A percentile compares a stretch with the other conserved stretches of the same genome.
These are phyloP conservation scores for Campoletis raptor DNA, from an alignment of 2,888 invertebrate genomes.

Conservation along the genomic window DNA sequence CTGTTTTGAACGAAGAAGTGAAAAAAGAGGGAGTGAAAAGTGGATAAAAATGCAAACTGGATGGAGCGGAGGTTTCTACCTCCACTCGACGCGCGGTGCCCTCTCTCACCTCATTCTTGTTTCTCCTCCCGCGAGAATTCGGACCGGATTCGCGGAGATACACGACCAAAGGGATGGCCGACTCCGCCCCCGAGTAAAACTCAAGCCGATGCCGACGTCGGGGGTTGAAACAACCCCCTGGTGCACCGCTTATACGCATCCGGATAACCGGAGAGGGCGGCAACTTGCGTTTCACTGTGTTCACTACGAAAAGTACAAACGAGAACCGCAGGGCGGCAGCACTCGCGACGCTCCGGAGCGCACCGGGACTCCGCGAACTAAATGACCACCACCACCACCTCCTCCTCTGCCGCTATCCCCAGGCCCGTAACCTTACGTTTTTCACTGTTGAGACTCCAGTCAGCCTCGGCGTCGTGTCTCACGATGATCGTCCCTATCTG, in stretches of 20 bases:
- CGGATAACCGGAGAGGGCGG: constrained; percentile 61
- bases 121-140: constrained; percentile 24
- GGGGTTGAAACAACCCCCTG: constrained; percentile 68
- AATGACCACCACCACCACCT: constrained; percentile 56
- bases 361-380: not conserved
- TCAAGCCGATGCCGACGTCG: not conserved
- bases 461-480: constrained; percentile 78
- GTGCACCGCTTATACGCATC: constrained; percentile 68
- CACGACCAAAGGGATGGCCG: constrained; percentile 11
- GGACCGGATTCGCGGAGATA: constrained; percentile 34
- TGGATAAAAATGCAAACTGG: not conserved
- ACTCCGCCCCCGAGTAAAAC: constrained; percentile 35
- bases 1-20: not conserved
- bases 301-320: constrained; percentile 10
- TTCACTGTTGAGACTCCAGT: constrained; percentile 61
- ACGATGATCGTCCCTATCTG: constrained; percentile 78
- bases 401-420: constrained; percentile 55
- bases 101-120: constrained; percentile 37
- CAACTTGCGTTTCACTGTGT: constrained; percentile 21
- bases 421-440: constrained; percentile 56
- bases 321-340: constrained; percentile 5
- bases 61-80: not conserved
- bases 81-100: constrained; percentile 6
- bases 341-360: constrained; percentile 43
- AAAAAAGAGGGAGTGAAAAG: not conserved